Conservation (phyloP, 2,888 invertebrate species). For the Zelleria hepariella region DNA sequence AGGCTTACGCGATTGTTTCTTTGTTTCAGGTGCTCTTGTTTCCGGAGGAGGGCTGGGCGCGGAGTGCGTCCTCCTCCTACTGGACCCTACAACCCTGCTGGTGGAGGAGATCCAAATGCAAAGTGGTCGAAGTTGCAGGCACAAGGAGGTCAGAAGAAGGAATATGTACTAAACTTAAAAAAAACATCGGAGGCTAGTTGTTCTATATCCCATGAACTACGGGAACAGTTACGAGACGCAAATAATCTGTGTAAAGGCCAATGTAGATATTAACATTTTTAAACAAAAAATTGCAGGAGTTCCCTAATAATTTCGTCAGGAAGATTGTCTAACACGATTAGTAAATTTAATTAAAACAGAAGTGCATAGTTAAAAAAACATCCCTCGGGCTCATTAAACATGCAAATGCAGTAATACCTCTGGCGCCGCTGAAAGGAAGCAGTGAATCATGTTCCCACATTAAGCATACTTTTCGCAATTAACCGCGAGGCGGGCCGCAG, state of each 20-base stretch:
- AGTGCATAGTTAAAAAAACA: not conserved
- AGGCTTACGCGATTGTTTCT: not conserved
- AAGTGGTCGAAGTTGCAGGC: slow-evolving; percentile 87
- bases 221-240: too few relatives aligned
- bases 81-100: slow-evolving; percentile 90
- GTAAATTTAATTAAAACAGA: not conserved
- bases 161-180: not conserved
- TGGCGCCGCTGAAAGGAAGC: slow-evolving; percentile 40
- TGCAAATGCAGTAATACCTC: slow-evolving; percentile 4
- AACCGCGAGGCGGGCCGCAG: slow-evolving; percentile 39
- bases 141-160: slow-evolving; percentile 72
- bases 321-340: not conserved
- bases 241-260: too few relatives aligned
- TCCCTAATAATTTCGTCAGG: not conserved
- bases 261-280: not conserved
- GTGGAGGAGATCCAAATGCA: slow-evolving; percentile 88
- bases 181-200: too few relatives aligned
- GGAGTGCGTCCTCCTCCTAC: slow-evolving; percentile 87
- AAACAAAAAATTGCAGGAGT: not conserved
- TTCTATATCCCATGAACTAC: too few relatives aligned
- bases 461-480: slow-evolving; percentile 57
- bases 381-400: slow-evolving; percentile 11
- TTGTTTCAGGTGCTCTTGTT: slow-evolving; percentile 80
- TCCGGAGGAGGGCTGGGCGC: slow-evolving; percentile 91
- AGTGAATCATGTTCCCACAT: slow-evolving; percentile 56